A percentile compares a stretch with the other conserved stretches of the same genome.
Evolutionary conservation across 2,888 invertebrate species (phyloP).

Genomic region (Euphydryas editha): DNA sequence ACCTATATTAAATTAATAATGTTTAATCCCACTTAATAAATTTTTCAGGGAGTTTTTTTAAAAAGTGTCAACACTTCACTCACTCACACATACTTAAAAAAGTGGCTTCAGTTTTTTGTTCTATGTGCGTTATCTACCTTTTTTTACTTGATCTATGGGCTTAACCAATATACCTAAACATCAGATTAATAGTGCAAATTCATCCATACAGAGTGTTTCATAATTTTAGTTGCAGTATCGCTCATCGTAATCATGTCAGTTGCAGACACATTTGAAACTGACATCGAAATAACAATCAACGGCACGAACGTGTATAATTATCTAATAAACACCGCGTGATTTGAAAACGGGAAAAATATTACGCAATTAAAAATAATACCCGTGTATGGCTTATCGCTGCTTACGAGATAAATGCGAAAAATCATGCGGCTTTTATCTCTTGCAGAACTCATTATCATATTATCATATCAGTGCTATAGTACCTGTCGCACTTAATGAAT

Average conservation of each 20-base stretch:
- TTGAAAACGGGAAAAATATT: constrained; percentile 22
- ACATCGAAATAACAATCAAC: constrained; percentile 26
- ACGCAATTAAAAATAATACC: constrained; percentile 12
- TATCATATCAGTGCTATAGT: constrained; percentile 8
- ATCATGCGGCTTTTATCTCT: constrained; percentile 17
- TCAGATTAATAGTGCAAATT: not conserved
- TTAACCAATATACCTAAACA: not conserved
- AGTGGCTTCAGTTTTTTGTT: too few relatives aligned
- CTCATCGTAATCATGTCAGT: constrained; percentile 26
- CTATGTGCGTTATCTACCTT: too few relatives aligned
- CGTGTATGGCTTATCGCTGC: constrained; percentile 14
- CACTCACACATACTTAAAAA: too few relatives aligned
- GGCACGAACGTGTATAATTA: constrained; percentile 25
- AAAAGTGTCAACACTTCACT: too few relatives aligned
- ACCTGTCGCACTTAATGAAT: constrained; percentile 1
- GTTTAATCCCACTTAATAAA: too few relatives aligned
- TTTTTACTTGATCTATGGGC: not conserved
- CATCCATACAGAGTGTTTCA: constrained; percentile 2
- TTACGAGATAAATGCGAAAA: constrained; percentile 1
- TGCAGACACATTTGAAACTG: constrained; percentile 28
- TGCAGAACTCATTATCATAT: constrained; percentile 17
- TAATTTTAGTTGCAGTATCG: constrained; percentile 9
- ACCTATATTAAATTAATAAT: too few relatives aligned
- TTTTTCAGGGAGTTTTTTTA: too few relatives aligned
- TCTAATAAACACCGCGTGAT: constrained; percentile 23